Evolutionary conservation across 2,888 invertebrate genomes (phyloP).

Genomic region (Steinernema scapterisci): DNA sequence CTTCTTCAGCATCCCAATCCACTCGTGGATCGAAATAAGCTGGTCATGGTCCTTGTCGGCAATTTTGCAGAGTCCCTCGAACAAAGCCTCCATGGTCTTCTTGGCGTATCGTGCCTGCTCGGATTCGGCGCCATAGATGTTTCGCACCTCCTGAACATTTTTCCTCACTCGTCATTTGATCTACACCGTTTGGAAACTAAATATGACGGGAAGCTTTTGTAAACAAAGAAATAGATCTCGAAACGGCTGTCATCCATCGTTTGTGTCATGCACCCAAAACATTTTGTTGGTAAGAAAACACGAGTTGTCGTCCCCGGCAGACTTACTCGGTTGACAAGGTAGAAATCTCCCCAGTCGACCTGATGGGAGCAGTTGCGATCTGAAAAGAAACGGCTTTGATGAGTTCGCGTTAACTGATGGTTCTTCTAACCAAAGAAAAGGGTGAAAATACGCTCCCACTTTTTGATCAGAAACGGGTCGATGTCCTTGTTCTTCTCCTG

Average conservation of each 20-base stretch:
- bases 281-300: no score
- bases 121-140: slow-evolving; percentile 67
- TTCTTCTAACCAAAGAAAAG: slow-evolving; percentile 60
- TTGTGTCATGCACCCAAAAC: background rate
- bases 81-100: slow-evolving; percentile 59
- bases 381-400: slow-evolving; percentile 39
- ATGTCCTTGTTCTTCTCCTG: slow-evolving; percentile 54
- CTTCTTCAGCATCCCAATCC: slow-evolving; percentile 57
- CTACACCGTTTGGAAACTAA: slow-evolving; percentile 11
- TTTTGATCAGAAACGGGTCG: slow-evolving; percentile 60
- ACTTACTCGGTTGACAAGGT: slow-evolving; percentile 63
- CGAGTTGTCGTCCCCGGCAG: no score
- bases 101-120: slow-evolving; percentile 60
- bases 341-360: slow-evolving; percentile 66
- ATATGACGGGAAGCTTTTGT: slow-evolving; percentile 1
- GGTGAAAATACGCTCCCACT: slow-evolving; percentile 66
- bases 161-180: background rate
- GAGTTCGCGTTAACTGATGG: background rate
- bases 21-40: slow-evolving; percentile 60
- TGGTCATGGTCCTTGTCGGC: slow-evolving; percentile 60
- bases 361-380: slow-evolving; percentile 61
- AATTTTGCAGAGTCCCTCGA: slow-evolving; percentile 62
- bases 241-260: background rate
- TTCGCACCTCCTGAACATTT: slow-evolving; percentile 58
- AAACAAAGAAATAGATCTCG: background rate